phyloP scores from a whole-genome alignment of 2,797 vertebrate genomes.

The Channallabes apus region DNA sequence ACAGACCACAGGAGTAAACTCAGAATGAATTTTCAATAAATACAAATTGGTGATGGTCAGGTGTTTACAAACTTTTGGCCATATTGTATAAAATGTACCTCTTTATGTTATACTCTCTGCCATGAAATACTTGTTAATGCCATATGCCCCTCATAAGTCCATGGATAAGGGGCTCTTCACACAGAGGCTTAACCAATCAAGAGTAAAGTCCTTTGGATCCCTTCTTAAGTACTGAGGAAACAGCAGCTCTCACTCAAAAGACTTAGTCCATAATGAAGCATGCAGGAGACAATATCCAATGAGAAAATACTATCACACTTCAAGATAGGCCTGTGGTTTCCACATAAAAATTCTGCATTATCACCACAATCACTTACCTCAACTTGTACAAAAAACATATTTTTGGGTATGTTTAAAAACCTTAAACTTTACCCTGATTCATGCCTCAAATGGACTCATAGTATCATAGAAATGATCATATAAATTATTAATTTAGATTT shows the following conservation, averaged over 20 bases:
- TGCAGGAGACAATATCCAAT: slow-evolving; percentile 38
- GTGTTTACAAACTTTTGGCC: background rate
- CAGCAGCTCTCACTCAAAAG: slow-evolving; percentile 27
- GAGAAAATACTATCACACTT: slow-evolving; percentile 30
- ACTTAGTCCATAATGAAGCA: slow-evolving; percentile 40
- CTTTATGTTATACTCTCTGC: slow-evolving; percentile 12
- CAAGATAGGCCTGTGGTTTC: slow-evolving; percentile 9
- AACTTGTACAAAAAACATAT: background rate
- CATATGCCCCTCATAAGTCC: slow-evolving; percentile 14
- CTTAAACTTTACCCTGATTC: background rate
- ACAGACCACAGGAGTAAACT: background rate
- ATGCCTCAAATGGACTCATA: background rate
- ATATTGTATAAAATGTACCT: background rate
- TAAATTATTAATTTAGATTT: background rate
- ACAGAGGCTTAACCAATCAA: slow-evolving; percentile 46
- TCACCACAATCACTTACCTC: background rate
- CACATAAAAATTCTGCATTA: slow-evolving; percentile 1
- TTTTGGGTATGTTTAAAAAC: background rate
- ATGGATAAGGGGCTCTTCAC: slow-evolving; percentile 44
- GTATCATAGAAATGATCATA: background rate
- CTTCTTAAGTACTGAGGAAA: slow-evolving; percentile 43
- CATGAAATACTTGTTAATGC: slow-evolving; percentile 33
- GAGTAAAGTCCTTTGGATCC: slow-evolving; percentile 47
- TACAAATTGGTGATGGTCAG: background rate
- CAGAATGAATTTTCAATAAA: background rate